These are phyloP conservation scores for Chorisops tibialis DNA, from an alignment of 2,888 invertebrate genomes.

Conservation along the genomic window DNA sequence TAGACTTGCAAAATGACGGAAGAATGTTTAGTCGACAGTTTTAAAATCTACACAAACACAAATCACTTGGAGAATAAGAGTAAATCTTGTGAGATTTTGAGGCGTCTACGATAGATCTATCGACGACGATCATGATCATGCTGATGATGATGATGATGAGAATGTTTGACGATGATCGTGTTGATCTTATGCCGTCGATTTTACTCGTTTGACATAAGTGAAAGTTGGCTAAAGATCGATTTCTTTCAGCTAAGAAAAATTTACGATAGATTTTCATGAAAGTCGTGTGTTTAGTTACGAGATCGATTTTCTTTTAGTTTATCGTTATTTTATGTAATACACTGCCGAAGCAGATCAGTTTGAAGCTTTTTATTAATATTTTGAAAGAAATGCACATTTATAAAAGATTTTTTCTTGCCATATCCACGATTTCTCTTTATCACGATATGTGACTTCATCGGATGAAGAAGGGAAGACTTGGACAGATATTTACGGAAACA, in stretches of 20 bases:
- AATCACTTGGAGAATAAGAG: slow-evolving; percentile 30
- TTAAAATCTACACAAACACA: slow-evolving; percentile 29
- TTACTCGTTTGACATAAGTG: neutral
- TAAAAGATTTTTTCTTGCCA: too few relatives aligned
- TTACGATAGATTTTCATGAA: neutral
- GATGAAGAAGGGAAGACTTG: too few relatives aligned
- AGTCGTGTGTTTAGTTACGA: too few relatives aligned
- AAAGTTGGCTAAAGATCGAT: neutral
- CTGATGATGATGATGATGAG: neutral
- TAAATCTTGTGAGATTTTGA: slow-evolving; percentile 26
- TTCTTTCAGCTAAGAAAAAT: neutral
- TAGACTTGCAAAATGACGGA: slow-evolving; percentile 32
- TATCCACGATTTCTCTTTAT: too few relatives aligned
- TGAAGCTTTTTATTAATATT: too few relatives aligned
- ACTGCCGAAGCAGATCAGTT: too few relatives aligned
- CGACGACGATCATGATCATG: slow-evolving; percentile 15
- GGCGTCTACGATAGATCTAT: slow-evolving; percentile 18
- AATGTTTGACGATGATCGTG: neutral
- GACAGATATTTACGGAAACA: too few relatives aligned
- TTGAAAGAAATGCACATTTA: too few relatives aligned
- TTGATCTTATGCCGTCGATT: neutral
- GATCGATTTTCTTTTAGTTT: too few relatives aligned
- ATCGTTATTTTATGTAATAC: too few relatives aligned
- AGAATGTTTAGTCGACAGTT: slow-evolving; percentile 25
- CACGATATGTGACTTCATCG: too few relatives aligned